These are phyloP conservation scores for Exephanes ischioxanthus DNA, from an alignment of 2,888 invertebrate genomes.

Conservation along the genomic window DNA sequence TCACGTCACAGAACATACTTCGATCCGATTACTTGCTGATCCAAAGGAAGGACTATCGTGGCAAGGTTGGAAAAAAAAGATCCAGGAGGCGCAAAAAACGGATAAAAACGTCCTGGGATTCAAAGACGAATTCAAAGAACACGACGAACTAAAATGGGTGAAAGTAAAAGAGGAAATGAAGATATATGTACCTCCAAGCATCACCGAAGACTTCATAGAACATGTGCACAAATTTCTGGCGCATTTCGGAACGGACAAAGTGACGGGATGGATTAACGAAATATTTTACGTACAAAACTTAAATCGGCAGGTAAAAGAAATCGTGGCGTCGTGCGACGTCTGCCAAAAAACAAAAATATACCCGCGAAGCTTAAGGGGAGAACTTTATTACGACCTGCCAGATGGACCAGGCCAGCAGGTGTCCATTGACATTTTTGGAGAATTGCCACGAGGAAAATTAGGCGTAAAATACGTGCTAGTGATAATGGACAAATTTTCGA, in stretches of 20 bases:
- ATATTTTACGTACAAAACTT: conserved; percentile 5
- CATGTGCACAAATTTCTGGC: conserved; percentile 26
- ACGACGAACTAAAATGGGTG: neutral
- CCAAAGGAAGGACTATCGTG: conserved; percentile 20
- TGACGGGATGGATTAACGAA: neutral
- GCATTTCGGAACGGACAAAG: conserved; percentile 37
- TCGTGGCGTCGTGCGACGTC: conserved; percentile 13
- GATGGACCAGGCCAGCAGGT: conserved; percentile 14
- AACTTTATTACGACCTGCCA: conserved; percentile 12
- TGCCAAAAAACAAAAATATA: conserved; percentile 40
- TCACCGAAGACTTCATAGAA: neutral
- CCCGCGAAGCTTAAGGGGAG: neutral
- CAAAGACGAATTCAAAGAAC: neutral
- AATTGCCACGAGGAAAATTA: conserved; percentile 22
- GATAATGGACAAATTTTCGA: conserved; percentile 36
- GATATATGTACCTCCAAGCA: neutral
- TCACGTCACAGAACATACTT: neutral
- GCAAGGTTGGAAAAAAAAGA: conserved; percentile 13
- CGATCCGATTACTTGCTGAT: neutral
- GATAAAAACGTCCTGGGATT: neutral
- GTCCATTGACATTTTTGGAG: conserved; percentile 40
- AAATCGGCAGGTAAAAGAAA: neutral
- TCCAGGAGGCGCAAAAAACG: conserved; percentile 13
- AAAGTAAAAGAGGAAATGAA: neutral
- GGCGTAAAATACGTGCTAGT: conserved; percentile 28